Percentiles rank a stretch among this genome's conserved stretches.
Conservation (phyloP, 1,140 invertebrate species). For the Aphis gossypii region DNA sequence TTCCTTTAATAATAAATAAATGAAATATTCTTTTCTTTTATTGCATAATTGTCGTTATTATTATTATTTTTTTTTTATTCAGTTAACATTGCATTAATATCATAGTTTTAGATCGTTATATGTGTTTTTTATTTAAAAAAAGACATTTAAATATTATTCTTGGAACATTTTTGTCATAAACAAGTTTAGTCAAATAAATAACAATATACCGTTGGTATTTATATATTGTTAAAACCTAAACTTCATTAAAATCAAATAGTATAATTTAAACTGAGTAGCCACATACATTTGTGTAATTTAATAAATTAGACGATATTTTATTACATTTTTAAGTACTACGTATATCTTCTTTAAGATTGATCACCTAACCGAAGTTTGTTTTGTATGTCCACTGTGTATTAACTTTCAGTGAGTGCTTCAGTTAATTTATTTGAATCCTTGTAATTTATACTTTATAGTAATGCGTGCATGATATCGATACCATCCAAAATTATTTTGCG, state of each 20-base stretch:
- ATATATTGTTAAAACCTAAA: neutral
- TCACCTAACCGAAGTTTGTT: neutral
- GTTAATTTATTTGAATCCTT: neutral
- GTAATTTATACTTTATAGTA: neutral
- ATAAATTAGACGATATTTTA: neutral
- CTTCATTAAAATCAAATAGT: neutral
- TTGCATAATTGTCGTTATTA: no score
- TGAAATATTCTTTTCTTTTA: no score
- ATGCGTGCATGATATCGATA: neutral
- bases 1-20: no score
- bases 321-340: neutral
- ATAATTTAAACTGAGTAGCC: neutral
- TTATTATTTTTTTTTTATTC: neutral
- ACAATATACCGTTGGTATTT: no score
- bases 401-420: neutral
- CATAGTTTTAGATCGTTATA: neutral
- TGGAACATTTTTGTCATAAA: neutral
- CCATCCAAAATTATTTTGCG: neutral
- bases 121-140: neutral
- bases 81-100: neutral
- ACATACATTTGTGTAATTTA: neutral
- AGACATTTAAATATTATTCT: neutral
- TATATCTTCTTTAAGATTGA: neutral
- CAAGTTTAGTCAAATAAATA: neutral
- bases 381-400: neutral